Conservation (phyloP, 1,140 invertebrate genomes). For the Archegozetes longisetosus region DNA sequence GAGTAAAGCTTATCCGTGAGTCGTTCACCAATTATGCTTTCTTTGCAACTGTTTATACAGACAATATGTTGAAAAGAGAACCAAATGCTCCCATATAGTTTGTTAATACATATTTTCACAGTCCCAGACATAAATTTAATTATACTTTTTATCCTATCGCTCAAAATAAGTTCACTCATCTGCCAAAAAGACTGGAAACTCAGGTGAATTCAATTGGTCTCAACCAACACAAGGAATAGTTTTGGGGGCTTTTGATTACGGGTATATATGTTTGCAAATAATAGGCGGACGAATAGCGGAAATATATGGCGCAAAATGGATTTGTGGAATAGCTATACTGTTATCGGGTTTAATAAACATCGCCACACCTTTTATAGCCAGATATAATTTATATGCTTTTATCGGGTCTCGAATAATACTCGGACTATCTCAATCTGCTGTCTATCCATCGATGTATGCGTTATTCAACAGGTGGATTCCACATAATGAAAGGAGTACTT, state of each 20-base stretch:
- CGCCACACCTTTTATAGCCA: constrained; percentile 5
- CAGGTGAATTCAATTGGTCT: constrained; percentile 19
- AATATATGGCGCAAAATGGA: constrained; percentile 54
- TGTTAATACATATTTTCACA: too few species aligned
- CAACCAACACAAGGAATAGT: constrained; percentile 36
- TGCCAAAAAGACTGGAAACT: too few species aligned
- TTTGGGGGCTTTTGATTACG: constrained; percentile 65
- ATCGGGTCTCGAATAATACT: constrained; percentile 1
- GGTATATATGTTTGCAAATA: constrained; percentile 57
- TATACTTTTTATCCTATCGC: too few species aligned
- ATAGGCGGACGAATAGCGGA: constrained; percentile 60
- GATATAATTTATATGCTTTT: constrained; percentile 1
- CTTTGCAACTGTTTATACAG: too few species aligned
- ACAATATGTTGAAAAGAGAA: too few species aligned
- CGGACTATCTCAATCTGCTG: neutral
- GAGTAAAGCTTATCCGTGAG: too few species aligned
- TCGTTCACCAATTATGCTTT: too few species aligned
- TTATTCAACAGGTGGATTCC: constrained; percentile 17
- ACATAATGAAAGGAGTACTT: constrained; percentile 17
- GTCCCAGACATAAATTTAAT: too few species aligned
- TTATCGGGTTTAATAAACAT: constrained; percentile 7
- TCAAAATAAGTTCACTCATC: too few species aligned
- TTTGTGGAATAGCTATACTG: constrained; percentile 1
- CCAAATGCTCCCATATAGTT: too few species aligned
- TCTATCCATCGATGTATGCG: constrained; percentile 11